Conservation (phyloP, 2,888 invertebrate genomes). For the Chrysolina americana region DNA sequence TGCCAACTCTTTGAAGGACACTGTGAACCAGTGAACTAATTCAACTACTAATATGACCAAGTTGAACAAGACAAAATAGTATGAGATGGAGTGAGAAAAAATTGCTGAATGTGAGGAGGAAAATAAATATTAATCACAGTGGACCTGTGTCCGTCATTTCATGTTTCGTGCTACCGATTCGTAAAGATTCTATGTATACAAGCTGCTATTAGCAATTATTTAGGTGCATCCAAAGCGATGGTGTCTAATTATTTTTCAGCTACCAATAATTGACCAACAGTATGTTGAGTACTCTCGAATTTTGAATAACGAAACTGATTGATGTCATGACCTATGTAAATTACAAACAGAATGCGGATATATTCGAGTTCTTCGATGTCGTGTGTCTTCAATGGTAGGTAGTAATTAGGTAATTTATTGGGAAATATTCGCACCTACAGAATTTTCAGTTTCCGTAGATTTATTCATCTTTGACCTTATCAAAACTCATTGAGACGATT, state of each 20-base stretch:
- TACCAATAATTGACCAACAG: background rate
- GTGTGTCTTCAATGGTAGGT: background rate
- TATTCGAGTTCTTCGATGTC: conserved; percentile 3
- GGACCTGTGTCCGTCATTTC: too few species aligned
- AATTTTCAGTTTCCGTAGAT: conserved; percentile 1
- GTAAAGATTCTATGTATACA: too few species aligned
- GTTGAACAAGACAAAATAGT: too few species aligned
- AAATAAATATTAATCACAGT: too few species aligned
- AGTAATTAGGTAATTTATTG: conserved; percentile 1
- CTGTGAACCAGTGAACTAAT: too few species aligned
- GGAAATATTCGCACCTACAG: background rate
- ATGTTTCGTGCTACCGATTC: too few species aligned
- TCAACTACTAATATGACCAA: too few species aligned
- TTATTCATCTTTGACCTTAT: background rate
- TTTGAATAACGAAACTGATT: background rate
- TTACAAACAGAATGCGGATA: conserved; percentile 7
- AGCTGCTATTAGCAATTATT: too few species aligned
- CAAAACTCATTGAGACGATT: too few species aligned
- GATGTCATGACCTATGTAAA: conserved; percentile 20
- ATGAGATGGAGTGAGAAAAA: too few species aligned
- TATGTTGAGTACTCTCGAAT: background rate
- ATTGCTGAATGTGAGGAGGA: too few species aligned
- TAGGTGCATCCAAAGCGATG: background rate
- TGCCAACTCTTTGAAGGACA: too few species aligned
- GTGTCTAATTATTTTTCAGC: conserved; percentile 4